phyloP scores from a whole-genome alignment of 1,140 invertebrate genomes.

The Drosophila azteca region DNA sequence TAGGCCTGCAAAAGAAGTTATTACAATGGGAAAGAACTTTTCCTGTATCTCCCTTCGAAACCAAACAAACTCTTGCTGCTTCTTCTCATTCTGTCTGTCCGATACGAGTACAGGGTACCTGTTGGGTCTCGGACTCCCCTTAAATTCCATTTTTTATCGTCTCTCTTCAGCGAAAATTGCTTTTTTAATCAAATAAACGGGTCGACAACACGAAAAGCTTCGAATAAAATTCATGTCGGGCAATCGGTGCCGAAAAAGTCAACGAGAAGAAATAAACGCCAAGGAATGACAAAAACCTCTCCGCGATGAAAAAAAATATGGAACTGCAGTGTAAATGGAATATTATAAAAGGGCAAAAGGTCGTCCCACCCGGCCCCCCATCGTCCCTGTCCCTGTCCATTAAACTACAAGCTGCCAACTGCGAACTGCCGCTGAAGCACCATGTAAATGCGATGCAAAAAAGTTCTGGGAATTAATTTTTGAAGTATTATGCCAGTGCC shows the following conservation, averaged over 20 bases:
- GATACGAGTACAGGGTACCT: constrained; percentile 4
- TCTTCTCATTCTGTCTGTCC: no score
- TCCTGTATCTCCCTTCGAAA: no score
- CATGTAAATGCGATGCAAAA: constrained; percentile 32
- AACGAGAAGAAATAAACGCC: not conserved
- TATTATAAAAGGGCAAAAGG: constrained; percentile 44
- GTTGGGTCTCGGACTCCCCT: not conserved
- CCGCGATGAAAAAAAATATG: constrained; percentile 20
- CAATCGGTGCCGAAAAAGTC: constrained; percentile 11
- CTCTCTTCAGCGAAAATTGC: constrained; percentile 44
- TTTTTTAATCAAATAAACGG: constrained; percentile 61
- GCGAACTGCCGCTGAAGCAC: constrained; percentile 9
- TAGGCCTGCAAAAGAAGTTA: no score
- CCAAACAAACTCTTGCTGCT: no score
- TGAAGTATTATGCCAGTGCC: not conserved
- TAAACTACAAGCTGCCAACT: not conserved
- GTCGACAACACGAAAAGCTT: constrained; percentile 26
- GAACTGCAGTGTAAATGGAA: constrained; percentile 51
- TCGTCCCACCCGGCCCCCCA: no score
- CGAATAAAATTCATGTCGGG: constrained; percentile 48
- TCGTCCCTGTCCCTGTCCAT: not conserved
- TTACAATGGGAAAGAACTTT: not conserved
- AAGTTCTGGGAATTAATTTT: constrained; percentile 25
- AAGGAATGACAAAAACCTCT: not conserved
- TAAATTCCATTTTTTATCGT: constrained; percentile 6